These are phyloP conservation scores for Lichenostomus cassidix DNA, from an alignment of 2,113 vertebrate species.

Conservation along the genomic window DNA sequence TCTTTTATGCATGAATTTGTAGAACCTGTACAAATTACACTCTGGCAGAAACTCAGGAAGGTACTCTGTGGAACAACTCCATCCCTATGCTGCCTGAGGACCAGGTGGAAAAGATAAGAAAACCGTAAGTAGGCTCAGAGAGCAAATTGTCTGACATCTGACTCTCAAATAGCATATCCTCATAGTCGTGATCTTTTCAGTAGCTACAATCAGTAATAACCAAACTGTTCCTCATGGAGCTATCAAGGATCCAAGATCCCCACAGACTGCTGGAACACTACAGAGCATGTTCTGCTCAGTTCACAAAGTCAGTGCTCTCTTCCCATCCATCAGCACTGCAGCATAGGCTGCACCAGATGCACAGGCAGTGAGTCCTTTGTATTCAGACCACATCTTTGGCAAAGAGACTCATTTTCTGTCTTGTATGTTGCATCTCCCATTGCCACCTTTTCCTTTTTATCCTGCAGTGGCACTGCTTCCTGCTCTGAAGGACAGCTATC, in stretches of 20 bases:
- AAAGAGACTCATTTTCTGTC: background rate
- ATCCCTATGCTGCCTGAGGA: background rate
- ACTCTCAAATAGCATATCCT: accelerated
- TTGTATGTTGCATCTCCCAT: background rate
- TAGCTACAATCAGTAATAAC: background rate
- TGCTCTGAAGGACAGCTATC: background rate
- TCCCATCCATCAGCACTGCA: background rate
- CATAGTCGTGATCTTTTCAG: background rate
- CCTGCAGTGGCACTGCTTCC: background rate
- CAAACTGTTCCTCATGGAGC: background rate
- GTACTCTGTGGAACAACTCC: background rate
- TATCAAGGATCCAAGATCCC: background rate
- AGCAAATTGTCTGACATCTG: background rate
- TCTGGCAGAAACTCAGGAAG: background rate
- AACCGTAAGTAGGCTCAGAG: background rate
- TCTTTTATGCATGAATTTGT: background rate
- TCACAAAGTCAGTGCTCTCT: background rate
- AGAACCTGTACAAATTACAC: background rate
- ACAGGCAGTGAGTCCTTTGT: background rate
- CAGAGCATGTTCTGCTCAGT: background rate
- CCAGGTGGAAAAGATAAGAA: background rate
- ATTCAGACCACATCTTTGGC: background rate
- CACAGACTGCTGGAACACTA: background rate
- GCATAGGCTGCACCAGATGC: background rate
- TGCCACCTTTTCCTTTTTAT: background rate